A percentile compares a stretch with the other conserved stretches of the same genome.
These are phyloP conservation scores for Eudyptes chrysolophus DNA, from an alignment of 2,113 vertebrate species.

Conservation along the genomic window DNA sequence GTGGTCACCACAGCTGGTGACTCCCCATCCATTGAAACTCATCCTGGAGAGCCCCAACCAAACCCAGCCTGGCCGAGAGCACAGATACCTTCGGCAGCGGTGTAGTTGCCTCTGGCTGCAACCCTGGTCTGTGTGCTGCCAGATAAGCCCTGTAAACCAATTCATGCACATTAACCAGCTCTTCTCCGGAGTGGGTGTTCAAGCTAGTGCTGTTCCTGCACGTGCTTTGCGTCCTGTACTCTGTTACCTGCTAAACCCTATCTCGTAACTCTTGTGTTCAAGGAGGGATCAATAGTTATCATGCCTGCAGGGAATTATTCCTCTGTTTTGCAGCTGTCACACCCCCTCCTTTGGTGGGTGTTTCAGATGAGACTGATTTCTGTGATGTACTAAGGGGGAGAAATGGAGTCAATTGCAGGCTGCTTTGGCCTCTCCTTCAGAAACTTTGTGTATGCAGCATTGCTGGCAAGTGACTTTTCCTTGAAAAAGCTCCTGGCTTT, in stretches of 20 bases:
- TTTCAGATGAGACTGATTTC: neutral
- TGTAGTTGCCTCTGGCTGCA: neutral
- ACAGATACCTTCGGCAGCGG: accelerated
- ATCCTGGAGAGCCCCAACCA: neutral
- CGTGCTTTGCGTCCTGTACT: accelerated
- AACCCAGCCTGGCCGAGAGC: neutral
- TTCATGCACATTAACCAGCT: neutral
- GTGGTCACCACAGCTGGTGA: neutral
- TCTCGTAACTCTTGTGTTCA: neutral
- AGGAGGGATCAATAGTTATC: neutral
- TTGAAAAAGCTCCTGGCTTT: neutral
- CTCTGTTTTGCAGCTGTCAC: neutral
- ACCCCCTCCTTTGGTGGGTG: neutral
- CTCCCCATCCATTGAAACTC: neutral
- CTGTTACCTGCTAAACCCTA: neutral
- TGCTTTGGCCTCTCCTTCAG: neutral
- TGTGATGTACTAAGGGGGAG: neutral
- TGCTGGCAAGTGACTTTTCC: neutral
- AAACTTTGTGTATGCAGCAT: neutral
- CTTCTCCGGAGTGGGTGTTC: neutral
- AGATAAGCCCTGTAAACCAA: neutral
- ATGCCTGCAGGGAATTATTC: neutral
- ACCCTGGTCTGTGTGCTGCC: neutral
- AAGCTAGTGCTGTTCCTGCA: neutral
- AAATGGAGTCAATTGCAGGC: neutral